phyloP scores from a whole-genome alignment of 2,888 invertebrate species.

The Parnassius smintheus region DNA sequence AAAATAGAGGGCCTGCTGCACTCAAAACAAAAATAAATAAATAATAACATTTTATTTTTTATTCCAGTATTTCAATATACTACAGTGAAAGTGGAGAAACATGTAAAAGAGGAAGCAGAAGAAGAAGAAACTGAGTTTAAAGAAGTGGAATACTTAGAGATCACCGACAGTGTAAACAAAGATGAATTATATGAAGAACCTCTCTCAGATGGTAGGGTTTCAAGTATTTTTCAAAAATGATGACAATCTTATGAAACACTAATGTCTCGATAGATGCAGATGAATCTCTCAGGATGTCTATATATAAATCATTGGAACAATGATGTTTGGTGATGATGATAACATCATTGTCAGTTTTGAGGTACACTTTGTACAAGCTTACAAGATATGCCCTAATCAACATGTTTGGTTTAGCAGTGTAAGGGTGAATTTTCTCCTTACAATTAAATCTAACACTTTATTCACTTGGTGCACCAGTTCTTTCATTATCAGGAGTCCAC shows the following conservation, averaged over 20 bases:
- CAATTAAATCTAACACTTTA: no score
- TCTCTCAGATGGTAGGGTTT: constrained; percentile 3
- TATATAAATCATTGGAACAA: not conserved
- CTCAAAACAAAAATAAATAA: no score
- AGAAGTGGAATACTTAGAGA: constrained; percentile 50
- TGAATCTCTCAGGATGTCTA: not conserved
- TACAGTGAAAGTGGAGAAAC: constrained; percentile 6
- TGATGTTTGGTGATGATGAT: not conserved
- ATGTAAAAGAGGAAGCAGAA: not conserved
- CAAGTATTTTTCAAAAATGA: not conserved
- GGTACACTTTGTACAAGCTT: not conserved
- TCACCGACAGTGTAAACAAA: constrained; percentile 29
- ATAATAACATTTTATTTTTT: not conserved
- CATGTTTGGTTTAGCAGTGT: no score
- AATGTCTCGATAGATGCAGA: not conserved
- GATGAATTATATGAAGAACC: not conserved
- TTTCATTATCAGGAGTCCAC: no score
- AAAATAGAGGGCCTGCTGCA: no score
- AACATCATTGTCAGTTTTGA: not conserved
- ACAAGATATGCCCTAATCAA: no score
- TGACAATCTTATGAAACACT: not conserved
- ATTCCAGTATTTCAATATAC: constrained; percentile 10
- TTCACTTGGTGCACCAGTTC: no score
- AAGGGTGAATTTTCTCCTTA: no score
- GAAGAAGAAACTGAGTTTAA: constrained; percentile 33